Evolutionary conservation across 2,888 invertebrate species (phyloP).

Genomic region (Mesodorylaimus sp.): DNA sequence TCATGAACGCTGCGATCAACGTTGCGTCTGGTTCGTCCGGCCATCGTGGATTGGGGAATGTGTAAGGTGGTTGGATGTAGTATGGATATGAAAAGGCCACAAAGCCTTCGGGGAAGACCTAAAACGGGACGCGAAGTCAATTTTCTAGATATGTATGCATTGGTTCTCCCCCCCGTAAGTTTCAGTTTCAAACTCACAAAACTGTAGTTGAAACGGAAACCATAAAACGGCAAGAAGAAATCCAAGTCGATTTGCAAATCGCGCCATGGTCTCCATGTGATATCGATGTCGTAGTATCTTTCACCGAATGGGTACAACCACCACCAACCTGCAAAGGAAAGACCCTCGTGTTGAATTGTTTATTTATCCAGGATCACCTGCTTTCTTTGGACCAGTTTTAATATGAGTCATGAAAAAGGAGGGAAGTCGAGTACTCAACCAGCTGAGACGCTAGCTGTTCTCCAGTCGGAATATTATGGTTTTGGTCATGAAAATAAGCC

Average conservation of each 20-base stretch:
- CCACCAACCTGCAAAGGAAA: slow-evolving; percentile 15
- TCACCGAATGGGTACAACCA: slow-evolving; percentile 21
- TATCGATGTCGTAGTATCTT: slow-evolving; percentile 15
- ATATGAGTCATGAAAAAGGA: too few relatives aligned
- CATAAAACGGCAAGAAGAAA: slow-evolving; percentile 18
- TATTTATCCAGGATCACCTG: neutral
- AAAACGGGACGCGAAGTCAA: neutral
- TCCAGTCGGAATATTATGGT: too few relatives aligned
- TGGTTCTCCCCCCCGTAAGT: neutral
- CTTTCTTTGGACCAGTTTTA: neutral
- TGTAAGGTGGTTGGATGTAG: slow-evolving; percentile 20
- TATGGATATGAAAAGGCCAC: slow-evolving; percentile 19
- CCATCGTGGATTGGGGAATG: slow-evolving; percentile 21
- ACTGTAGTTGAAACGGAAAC: slow-evolving; percentile 20
- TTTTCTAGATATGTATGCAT: neutral
- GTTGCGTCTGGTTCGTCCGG: slow-evolving; percentile 16
- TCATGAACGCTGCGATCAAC: slow-evolving; percentile 18
- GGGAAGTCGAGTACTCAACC: too few relatives aligned
- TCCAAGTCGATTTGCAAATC: slow-evolving; percentile 20
- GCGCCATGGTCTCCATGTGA: slow-evolving; percentile 18
- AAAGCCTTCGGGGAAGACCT: slow-evolving; percentile 22
- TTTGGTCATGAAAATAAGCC: too few relatives aligned
- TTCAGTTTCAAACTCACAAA: slow-evolving; percentile 13
- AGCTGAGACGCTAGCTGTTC: neutral
- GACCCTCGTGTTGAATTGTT: neutral